phyloP scores from a whole-genome alignment of 2,113 vertebrate genomes.

The Cochlearius cochlearius region DNA sequence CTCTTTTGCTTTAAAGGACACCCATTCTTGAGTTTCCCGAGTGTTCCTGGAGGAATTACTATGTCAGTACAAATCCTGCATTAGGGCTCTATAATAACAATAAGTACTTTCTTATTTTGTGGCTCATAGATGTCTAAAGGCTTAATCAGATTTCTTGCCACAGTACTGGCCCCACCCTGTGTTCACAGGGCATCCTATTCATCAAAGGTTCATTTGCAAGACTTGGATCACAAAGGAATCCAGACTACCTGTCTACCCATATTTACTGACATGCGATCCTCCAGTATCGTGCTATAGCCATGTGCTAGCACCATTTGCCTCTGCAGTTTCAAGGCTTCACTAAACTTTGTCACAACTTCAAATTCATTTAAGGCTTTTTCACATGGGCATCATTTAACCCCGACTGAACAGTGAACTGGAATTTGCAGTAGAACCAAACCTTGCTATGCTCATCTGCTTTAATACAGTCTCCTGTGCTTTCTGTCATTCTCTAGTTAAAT shows the following conservation, averaged over 20 bases:
- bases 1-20: not conserved
- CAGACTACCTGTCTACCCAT: not conserved
- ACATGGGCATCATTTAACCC: not conserved
- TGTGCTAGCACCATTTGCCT: not conserved
- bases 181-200: not conserved
- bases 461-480: not conserved
- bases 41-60: not conserved
- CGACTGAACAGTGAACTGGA: not conserved
- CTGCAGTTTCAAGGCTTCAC: not conserved
- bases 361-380: not conserved
- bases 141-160: not conserved
- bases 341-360: not conserved
- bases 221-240: not conserved
- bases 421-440: not conserved
- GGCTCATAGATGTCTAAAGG: not conserved
- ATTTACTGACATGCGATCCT: not conserved
- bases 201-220: not conserved
- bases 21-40: not conserved
- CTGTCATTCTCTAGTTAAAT: not conserved
- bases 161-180: not conserved
- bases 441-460: not conserved
- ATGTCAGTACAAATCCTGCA: not conserved
- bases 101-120: not conserved
- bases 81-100: not conserved
- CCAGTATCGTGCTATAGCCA: not conserved